Conservation (phyloP, 2,888 invertebrate species). For the Pyralis farinalis region DNA sequence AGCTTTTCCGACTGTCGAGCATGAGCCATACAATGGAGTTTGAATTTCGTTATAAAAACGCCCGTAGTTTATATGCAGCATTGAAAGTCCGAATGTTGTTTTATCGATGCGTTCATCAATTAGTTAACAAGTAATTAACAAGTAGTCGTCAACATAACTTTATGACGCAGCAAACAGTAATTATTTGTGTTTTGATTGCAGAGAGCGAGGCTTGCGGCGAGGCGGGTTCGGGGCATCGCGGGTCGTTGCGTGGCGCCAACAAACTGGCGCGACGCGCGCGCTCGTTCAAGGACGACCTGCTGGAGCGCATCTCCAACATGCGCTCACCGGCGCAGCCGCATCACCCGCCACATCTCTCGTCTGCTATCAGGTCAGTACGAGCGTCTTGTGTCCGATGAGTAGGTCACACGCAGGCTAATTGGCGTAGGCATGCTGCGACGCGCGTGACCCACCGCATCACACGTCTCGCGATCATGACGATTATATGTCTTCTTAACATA, state of each 20-base stretch:
- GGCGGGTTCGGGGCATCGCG: constrained; percentile 86
- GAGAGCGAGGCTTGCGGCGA: constrained; percentile 73
- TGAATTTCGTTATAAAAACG: too few relatives aligned
- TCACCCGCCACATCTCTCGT: constrained; percentile 68
- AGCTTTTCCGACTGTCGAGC: too few relatives aligned
- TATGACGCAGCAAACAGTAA: not conserved
- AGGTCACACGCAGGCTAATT: not conserved
- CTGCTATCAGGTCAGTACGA: constrained; percentile 57
- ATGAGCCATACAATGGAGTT: too few relatives aligned
- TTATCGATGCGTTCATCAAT: not conserved
- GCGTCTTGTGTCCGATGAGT: constrained; percentile 1
- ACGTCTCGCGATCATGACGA: too few relatives aligned
- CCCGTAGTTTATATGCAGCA: too few relatives aligned
- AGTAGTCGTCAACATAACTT: not conserved
- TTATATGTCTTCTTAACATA: too few relatives aligned
- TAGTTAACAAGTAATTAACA: too few relatives aligned
- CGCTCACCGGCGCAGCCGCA: constrained; percentile 87
- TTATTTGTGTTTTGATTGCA: constrained; percentile 35
- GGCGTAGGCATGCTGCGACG: not conserved
- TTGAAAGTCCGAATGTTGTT: not conserved
- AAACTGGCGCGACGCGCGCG: constrained; percentile 93
- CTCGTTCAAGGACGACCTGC: constrained; percentile 95
- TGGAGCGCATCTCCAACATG: constrained; percentile 95
- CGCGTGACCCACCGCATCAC: not conserved
- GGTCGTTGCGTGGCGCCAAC: constrained; percentile 88